A percentile compares a stretch with the other conserved stretches of the same genome.
Evolutionary conservation across 1,140 invertebrate species (phyloP).

Genomic region (Neodiprion pinetum): DNA sequence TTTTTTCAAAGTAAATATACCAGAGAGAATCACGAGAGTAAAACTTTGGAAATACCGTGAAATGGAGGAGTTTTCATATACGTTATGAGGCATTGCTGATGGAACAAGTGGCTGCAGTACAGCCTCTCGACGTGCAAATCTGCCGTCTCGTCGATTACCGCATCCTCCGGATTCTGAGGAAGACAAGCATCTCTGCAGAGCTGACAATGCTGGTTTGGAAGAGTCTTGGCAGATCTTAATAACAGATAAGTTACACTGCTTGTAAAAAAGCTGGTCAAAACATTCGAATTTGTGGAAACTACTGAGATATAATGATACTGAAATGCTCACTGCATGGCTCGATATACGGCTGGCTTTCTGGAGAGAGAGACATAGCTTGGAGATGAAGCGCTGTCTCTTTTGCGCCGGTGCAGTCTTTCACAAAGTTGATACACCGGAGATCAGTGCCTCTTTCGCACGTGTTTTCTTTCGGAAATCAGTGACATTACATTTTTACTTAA

Average conservation of each 20-base stretch:
- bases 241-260: neutral
- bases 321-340: no score
- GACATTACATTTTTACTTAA: no score
- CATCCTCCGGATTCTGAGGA: constrained; percentile 65
- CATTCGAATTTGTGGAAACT: no score
- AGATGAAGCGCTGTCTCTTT: no score
- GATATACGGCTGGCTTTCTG: no score
- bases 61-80: constrained; percentile 82
- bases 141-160: constrained; percentile 66
- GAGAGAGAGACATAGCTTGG: no score
- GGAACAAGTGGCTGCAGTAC: constrained; percentile 80
- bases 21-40: neutral
- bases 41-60: constrained; percentile 63
- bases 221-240: constrained; percentile 61
- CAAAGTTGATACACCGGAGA: no score
- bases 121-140: constrained; percentile 73
- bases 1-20: constrained; percentile 11
- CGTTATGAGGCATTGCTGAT: constrained; percentile 73
- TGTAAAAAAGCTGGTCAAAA: no score
- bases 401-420: no score
- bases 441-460: no score
- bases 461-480: no score
- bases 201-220: constrained; percentile 70
- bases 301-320: no score
- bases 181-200: constrained; percentile 70